Evolutionary conservation across 2,888 invertebrate genomes (phyloP), one percentile per base, ranked within the genome.

Genomic region (Leucoptera coffeella): DNA sequence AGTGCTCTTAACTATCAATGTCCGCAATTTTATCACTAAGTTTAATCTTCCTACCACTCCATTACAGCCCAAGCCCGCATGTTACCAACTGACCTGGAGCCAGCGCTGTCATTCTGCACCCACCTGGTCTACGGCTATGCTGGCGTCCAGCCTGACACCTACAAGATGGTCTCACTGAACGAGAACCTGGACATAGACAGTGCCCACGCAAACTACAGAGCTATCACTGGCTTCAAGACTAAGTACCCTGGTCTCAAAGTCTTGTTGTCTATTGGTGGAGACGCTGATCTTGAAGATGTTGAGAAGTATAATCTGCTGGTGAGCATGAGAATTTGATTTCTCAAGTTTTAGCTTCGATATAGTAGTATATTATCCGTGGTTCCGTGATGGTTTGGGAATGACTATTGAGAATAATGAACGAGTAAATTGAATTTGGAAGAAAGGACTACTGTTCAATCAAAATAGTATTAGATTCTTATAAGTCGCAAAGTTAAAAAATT

Each of bases 111-210:
- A 14, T 80, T 83, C 54, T 90, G 89, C 59, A 79, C 85, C 1
- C 86, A 88, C 46, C 45, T 89, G 34, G 58, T 87, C 12, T 89
- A 89, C 46, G 86, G 86, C 12, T 85, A 74, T 43, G 87, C 87
- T 13, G 85, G 81, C 10, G 73, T 89, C 25, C 80, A 83, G 40
- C 72, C 78, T 12, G 77, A 77, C 24, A 80, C 75, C 30, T 79
- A 75, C 52, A 84, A 85, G 52, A 58, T 85, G 42, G 64, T 79
- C 15, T 77, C 87, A 3, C 59, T 82, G 28, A 81, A 86, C 41
- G 82, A 83, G 37, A 75, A 77, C 41, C 58, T 85, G 26, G 88
- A 89, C 38, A 73, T 84, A 26, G 86, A 85, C 36, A 64, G 75
- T 23, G 75, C 80, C 8, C 80, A 81, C 39, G 80, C 78, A 21